Evolutionary conservation across 2,888 invertebrate genomes (phyloP), one percentile per base, ranked within the genome.

Genomic region (Erebia aethiops): DNA sequence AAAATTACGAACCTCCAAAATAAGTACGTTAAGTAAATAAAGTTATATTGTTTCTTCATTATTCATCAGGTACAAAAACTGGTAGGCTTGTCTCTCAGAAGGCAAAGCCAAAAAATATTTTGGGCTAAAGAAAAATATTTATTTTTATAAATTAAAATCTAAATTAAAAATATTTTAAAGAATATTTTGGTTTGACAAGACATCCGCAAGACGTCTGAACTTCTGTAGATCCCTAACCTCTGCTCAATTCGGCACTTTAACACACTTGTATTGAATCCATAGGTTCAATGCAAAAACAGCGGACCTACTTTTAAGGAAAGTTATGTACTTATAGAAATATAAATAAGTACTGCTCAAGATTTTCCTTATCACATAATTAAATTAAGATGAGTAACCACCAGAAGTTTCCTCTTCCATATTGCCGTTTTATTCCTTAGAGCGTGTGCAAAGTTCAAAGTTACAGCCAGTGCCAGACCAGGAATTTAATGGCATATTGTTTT

Each of bases 341-440:
- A 54, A 9, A 10, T 54, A 54, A 18, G 54, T 54, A 54, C 54
- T 2, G 13, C 11, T 18, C 16, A 26, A 43, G 11, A 54, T 63
- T 71, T 63, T 63, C 62, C 69, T 71, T 67, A 58, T 21, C 57
- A 52, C n/a, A 61, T 21, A 54, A 61, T 56, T 65, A 62, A 52
- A 61, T 46, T 46, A 46, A 21, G 7, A 21, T 21, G 49, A 60
- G n/a, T 26, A 46, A 49, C 13, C 21, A 13, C 8, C 41, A 11
- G 11, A 13, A 18, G 14, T 49, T 62, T 62, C 62, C 62, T 62
- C 49, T 62, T 62, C 43, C 18, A 62, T 21, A 49, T 62, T 49
- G 14, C 21, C 18, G 18, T 46, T 26, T 13, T 58, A n/a, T n/a
- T 43, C 58, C 35, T 43, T 16, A n/a, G 21, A 18, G 11, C 41